Evolutionary conservation across 1,140 invertebrate genomes (phyloP).

Genomic region (Hirudo medicinalis): DNA sequence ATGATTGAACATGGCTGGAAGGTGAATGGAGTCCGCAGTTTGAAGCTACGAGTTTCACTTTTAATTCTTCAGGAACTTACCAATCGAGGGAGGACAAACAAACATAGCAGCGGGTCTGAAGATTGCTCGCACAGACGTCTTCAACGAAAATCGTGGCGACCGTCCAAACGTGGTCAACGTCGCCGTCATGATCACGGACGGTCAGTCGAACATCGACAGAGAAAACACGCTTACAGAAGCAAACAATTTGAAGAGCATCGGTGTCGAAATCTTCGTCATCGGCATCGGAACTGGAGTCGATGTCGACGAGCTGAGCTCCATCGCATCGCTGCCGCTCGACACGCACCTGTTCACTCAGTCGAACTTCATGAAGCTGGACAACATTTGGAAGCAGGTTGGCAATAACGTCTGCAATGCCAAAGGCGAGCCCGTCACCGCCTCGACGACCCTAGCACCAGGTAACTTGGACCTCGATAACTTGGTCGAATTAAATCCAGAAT

Average conservation of each 20-base stretch:
- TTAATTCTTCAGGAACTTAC: conserved; percentile 31
- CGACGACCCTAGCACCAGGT: neutral
- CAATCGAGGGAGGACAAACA: conserved; percentile 24
- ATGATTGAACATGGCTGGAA: neutral
- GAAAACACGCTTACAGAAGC: conserved; percentile 15
- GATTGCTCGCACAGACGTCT: conserved; percentile 26
- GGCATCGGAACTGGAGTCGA: conserved; percentile 15
- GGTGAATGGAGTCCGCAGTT: neutral
- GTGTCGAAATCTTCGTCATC: conserved; percentile 18
- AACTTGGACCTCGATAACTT: neutral
- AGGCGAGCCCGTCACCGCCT: neutral
- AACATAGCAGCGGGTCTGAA: conserved; percentile 31
- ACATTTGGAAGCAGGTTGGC: neutral
- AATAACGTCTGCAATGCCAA: neutral
- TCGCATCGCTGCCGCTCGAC: conserved; percentile 8
- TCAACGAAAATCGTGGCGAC: conserved; percentile 26
- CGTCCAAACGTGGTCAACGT: conserved; percentile 30
- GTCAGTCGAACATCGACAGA: conserved; percentile 28
- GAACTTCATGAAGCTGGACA: neutral
- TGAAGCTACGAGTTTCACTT: conserved; percentile 15
- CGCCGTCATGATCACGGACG: conserved; percentile 34
- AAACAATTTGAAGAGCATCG: neutral
- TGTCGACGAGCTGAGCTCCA: conserved; percentile 1
- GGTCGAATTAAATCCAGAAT: no score
- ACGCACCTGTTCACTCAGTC: neutral